These are phyloP conservation scores for Chaitophorus viminalis DNA, from an alignment of 2,888 invertebrate species.

Conservation along the genomic window DNA sequence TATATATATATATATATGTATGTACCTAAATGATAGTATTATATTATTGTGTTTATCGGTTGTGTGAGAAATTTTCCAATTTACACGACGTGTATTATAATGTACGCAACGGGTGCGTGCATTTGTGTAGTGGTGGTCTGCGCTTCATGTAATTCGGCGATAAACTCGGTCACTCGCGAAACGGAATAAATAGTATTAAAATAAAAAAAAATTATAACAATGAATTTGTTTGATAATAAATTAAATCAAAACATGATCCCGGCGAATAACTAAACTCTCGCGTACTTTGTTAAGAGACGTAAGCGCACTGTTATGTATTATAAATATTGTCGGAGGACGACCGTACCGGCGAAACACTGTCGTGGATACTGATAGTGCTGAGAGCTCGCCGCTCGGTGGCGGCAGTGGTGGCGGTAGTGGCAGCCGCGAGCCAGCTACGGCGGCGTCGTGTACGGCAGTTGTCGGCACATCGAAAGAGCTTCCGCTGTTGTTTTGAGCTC, in stretches of 20 bases:
- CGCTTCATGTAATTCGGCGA: too few relatives aligned
- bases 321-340: background rate
- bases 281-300: background rate
- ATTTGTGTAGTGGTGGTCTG: background rate
- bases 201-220: background rate
- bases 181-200: background rate
- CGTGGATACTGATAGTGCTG: constrained; percentile 47
- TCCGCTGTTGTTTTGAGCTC: background rate
- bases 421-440: background rate
- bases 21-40: background rate
- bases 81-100: too few relatives aligned
- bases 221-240: background rate
- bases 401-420: background rate
- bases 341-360: constrained; percentile 27
- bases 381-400: background rate
- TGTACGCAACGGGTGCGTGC: background rate
- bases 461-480: constrained; percentile 7
- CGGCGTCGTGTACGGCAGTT: background rate
- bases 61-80: background rate
- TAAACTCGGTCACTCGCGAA: background rate
- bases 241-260: background rate
- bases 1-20: background rate
- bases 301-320: background rate
- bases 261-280: background rate
- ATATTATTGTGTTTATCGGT: background rate